Conservation (phyloP, 1,140 invertebrate species). For the Caenorhabditis brenneri region DNA sequence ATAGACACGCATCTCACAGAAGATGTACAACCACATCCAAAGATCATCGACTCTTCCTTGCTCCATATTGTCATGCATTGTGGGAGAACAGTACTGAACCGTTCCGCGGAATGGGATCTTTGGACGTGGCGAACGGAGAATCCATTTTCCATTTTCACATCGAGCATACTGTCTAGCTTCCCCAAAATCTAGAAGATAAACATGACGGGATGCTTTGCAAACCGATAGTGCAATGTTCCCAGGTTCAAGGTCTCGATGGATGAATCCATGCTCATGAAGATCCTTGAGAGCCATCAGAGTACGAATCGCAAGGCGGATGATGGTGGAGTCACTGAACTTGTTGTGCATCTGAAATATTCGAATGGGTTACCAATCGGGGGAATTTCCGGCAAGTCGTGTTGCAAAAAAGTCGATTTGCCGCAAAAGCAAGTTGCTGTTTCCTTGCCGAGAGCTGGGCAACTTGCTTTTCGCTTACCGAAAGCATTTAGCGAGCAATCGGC, state of each 20-base stretch:
- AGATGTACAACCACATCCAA: not conserved
- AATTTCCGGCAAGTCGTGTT: too few species aligned
- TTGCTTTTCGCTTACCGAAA: too few species aligned
- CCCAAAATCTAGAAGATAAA: not conserved
- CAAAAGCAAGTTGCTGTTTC: too few species aligned
- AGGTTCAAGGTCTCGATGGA: not conserved
- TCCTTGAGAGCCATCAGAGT: not conserved
- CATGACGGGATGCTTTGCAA: not conserved
- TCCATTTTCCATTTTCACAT: slow-evolving; percentile 3
- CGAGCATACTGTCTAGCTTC: not conserved
- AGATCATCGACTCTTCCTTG: not conserved
- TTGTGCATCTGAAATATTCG: not conserved
- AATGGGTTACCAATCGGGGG: too few species aligned
- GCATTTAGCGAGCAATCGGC: too few species aligned
- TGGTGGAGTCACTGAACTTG: slow-evolving; percentile 9
- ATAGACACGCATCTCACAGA: not conserved
- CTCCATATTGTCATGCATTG: not conserved
- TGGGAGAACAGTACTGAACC: not conserved
- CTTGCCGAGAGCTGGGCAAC: too few species aligned
- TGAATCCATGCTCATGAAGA: too few species aligned
- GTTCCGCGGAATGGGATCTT: not conserved
- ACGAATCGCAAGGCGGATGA: not conserved
- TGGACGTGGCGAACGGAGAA: not conserved
- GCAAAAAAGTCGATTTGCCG: too few species aligned
- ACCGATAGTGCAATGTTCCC: not conserved